Evolutionary conservation across 1,140 invertebrate species (phyloP), one percentile per base, ranked within the genome.

Genomic region (Sitodiplosis mosellana): DNA sequence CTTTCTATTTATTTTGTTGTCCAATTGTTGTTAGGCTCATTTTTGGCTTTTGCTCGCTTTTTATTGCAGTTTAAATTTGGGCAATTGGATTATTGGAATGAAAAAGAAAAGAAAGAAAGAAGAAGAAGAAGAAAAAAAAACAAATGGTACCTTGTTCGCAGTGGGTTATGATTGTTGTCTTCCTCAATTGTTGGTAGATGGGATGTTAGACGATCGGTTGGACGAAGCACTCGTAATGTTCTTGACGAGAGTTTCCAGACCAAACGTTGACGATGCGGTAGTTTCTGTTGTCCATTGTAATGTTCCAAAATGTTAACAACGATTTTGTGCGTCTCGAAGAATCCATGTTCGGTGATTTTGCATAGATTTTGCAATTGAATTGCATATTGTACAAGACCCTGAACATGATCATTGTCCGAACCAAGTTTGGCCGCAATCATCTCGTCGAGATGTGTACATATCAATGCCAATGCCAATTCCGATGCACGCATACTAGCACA

Each of bases 141-240:
- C 20, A 19, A 21, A 46, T 27, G 10, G 4, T 33, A n/a, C 45
- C 45, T 46, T 17, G 19, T 15, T 6, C 45, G 45, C 14, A 33
- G 21, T 21, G 20, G 21, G 45, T 46, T 46, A 17, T 46, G 11
- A 46, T 46, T 34, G 22, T 37, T 47, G 19, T 78, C 73, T 60
- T 84, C 81, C 57, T 78, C 75, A 56, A 84, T 84, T 53, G 76
- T 82, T 43, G 80, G 79, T 54, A 84, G 65, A 42, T 77, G 71
- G 7, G 77, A 76, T 20, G 72, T 78, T 46, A 83, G 74, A 52
- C 76, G 78, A 58, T 82, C 79, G 46, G 80, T 84, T 2, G 81
- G 81, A 46, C 81, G 73, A 50, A 82, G 65, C 51, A 80, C 72
- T 55, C 78, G 68, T 45, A 77, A 70, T 42, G 77, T 80, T 48